These are phyloP conservation scores for Geotrupes spiniger DNA, from an alignment of 2,888 invertebrate genomes.

Conservation along the genomic window DNA sequence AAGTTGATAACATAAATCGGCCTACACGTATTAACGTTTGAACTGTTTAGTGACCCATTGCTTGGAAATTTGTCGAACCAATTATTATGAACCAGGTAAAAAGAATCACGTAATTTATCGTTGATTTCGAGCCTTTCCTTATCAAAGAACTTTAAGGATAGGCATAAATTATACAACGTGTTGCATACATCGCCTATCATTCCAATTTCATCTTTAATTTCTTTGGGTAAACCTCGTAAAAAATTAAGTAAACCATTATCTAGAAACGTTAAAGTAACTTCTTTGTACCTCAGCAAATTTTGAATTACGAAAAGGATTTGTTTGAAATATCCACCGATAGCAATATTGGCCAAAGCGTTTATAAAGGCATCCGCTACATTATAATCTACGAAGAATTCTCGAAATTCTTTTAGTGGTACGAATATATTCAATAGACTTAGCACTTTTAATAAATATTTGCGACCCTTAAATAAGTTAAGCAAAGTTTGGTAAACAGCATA, in stretches of 20 bases:
- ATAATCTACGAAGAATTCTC: constrained; percentile 8
- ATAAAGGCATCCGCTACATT: constrained; percentile 5
- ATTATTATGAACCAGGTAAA: constrained; percentile 25
- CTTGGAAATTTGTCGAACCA: background rate
- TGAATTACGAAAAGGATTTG: constrained; percentile 8
- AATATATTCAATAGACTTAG: background rate
- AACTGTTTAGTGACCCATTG: no score
- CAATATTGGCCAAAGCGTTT: constrained; percentile 2
- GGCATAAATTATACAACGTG: constrained; percentile 18
- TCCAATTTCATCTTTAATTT: constrained; percentile 1
- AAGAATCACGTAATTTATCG: constrained; percentile 24
- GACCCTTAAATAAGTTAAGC: background rate
- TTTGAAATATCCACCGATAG: background rate
- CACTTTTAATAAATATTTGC: background rate
- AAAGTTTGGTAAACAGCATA: background rate
- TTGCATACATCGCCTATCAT: constrained; percentile 19
- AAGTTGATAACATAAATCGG: constrained; percentile 1
- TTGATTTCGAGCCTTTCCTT: constrained; percentile 19
- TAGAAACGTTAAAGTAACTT: constrained; percentile 9
- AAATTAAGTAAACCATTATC: constrained; percentile 12
- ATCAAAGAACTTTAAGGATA: constrained; percentile 27
- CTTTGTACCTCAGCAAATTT: constrained; percentile 14
- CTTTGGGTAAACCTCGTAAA: background rate
- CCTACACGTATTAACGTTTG: background rate
- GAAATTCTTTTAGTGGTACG: constrained; percentile 4